A percentile compares a stretch with the other conserved stretches of the same genome.
Evolutionary conservation across 2,113 vertebrate genomes (phyloP).

Genomic region (Ochotona curzoniae): DNA sequence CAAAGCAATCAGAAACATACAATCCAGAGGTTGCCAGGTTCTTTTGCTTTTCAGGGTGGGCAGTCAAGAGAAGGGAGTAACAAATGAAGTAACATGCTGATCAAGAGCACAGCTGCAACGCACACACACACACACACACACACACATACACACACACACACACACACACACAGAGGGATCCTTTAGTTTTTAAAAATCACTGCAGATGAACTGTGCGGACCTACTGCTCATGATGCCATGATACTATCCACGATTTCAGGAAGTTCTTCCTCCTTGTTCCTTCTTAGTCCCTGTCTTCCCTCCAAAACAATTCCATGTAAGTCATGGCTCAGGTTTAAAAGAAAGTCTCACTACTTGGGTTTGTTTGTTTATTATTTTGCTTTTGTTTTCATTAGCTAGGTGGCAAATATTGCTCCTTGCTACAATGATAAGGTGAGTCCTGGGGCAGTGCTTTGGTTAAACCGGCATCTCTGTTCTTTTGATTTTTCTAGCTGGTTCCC

Average conservation of each 20-base stretch:
- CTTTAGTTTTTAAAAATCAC: slow-evolving; percentile 88
- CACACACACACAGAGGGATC: slow-evolving; percentile 88
- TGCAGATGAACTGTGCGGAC: slow-evolving; percentile 88
- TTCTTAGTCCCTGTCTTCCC: slow-evolving; percentile 60
- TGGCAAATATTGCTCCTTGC: slow-evolving; percentile 98
- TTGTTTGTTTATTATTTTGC: slow-evolving; percentile 69
- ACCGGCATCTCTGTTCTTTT: slow-evolving; percentile 95
- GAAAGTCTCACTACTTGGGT: not conserved
- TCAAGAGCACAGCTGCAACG: slow-evolving; percentile 71
- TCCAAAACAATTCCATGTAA: slow-evolving; percentile 71
- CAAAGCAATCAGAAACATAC: slow-evolving; percentile 78
- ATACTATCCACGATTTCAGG: slow-evolving; percentile 64
- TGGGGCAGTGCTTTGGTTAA: slow-evolving; percentile 91
- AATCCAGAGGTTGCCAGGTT: slow-evolving; percentile 72
- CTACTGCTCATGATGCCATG: slow-evolving; percentile 75
- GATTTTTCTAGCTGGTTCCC: slow-evolving; percentile 93
- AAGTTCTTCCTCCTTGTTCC: slow-evolving; percentile 57
- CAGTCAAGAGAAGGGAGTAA: slow-evolving; percentile 75
- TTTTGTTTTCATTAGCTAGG: slow-evolving; percentile 98
- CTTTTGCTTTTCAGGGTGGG: slow-evolving; percentile 53
- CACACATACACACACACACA: slow-evolving; percentile 82
- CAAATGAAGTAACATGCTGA: slow-evolving; percentile 56
- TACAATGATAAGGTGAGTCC: slow-evolving; percentile 92
- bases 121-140: slow-evolving; percentile 69
- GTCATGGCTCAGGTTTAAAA: slow-evolving; percentile 81